Evolutionary conservation across 2,113 vertebrate genomes (phyloP).

Genomic region (Ovis aries): DNA sequence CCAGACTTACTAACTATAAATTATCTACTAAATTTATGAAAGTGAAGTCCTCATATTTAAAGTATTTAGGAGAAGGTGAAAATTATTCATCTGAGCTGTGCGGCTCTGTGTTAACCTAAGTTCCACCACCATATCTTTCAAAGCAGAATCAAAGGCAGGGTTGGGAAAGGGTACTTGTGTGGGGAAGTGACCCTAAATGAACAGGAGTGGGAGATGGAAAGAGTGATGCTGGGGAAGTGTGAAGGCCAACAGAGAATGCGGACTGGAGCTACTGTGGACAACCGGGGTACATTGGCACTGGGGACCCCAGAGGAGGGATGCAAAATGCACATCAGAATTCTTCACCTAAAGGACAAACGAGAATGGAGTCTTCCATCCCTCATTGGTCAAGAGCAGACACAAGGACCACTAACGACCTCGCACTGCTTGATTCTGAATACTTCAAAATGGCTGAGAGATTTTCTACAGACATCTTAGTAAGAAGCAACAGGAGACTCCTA

Average conservation of each 20-base stretch:
- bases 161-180: background rate
- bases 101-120: background rate
- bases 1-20: constrained; percentile 14
- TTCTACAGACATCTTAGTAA: background rate
- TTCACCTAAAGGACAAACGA: background rate
- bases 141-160: background rate
- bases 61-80: constrained; percentile 41
- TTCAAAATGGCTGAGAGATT: background rate
- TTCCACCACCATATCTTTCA: fast-evolving
- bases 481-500: background rate
- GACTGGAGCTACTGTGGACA: background rate
- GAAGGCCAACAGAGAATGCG: background rate
- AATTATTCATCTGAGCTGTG: background rate
- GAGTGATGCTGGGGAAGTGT: background rate
- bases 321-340: background rate
- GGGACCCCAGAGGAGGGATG: fast-evolving
- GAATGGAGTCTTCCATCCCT: background rate
- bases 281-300: background rate
- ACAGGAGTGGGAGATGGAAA: background rate
- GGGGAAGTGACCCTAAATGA: background rate
- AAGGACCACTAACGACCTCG: fast-evolving
- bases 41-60: background rate
- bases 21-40: constrained; percentile 29
- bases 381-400: background rate
- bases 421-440: background rate